Base-by-base conservation (phyloP, 2,113 vertebrate species). In the Triplophysa siluroides region DNA sequence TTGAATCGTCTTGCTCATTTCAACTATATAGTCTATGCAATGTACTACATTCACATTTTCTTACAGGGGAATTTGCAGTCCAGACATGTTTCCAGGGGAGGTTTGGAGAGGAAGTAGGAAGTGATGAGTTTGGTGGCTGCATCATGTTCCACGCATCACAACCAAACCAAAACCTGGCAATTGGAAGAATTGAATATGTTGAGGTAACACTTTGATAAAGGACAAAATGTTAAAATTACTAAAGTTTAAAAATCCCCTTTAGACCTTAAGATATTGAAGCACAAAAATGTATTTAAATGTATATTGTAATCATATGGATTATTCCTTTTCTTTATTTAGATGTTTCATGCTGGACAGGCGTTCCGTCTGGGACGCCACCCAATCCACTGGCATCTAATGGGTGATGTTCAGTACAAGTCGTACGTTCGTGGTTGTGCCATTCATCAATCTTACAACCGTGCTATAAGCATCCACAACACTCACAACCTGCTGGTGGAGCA, bases 1-100 rank as follows among this genome's bases (percentile, higher is more conserved):
- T 38, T 7, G 33, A 38, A 6, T 38, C 6, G 33, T 38, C 33
- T 7, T 38, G 29, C 29, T 33, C 29, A 33, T 33, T 33, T 6
- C 29, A 33, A 33, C 29, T 6, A 6, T 33, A 33, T 33, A 33
- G 5, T 1, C n/a, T n/a, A n/a, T n/a, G n/a, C n/a, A n/a, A 38
- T 38, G 33, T 7, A 7, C 11, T 45, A 45, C 11, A 45, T 45
- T 45, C 43, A 2, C 69, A 24, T 73, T 5, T 47, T 7, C 16
- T 81, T 16, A 38, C 9, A 96, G 95, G 95, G 77, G 94, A 96
- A 89, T 96, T 96, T 87, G 85, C 94, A 43, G 95, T 93, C 18
- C 95, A 96, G 82, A 96, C 95, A 1, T 96, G 95, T 86, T 94
- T 95, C 86, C 95, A 96, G 66, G 95, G 95, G 24, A 86, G 92